Evolutionary conservation across 2,888 invertebrate species (phyloP).

Genomic region (Fragum fragum): DNA sequence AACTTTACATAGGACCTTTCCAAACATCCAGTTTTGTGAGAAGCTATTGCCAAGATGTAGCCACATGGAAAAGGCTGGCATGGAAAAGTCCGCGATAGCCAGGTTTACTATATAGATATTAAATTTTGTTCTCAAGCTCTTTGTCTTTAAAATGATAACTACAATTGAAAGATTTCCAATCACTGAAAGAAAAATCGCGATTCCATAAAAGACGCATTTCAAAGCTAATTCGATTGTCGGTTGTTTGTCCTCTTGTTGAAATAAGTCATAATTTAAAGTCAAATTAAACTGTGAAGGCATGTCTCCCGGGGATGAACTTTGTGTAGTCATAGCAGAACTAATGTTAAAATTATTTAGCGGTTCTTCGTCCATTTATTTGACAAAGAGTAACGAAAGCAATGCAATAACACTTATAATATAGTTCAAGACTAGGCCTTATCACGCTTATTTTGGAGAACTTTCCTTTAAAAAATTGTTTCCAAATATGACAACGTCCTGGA

Average conservation of each 20-base stretch:
- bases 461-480: not conserved
- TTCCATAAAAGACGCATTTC: slow-evolving; percentile 60
- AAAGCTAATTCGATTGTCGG: slow-evolving; percentile 42
- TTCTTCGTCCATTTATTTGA: not conserved
- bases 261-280: slow-evolving; percentile 30
- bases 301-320: not conserved
- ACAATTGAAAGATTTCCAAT: slow-evolving; percentile 65
- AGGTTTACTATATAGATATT: slow-evolving; percentile 72
- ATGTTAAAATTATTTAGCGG: not conserved
- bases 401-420: too few relatives aligned
- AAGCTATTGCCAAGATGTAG: slow-evolving; percentile 64
- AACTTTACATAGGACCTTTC: slow-evolving; percentile 64
- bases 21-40: slow-evolving; percentile 61
- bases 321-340: not conserved
- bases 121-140: slow-evolving; percentile 72
- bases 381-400: not conserved
- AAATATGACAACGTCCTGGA: not conserved
- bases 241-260: slow-evolving; percentile 22
- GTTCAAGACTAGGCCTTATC: not conserved
- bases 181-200: slow-evolving; percentile 55
- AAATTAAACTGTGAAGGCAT: slow-evolving; percentile 21
- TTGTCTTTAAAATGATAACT: slow-evolving; percentile 59
- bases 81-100: slow-evolving; percentile 64
- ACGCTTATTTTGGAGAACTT: not conserved
- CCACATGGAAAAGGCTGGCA: slow-evolving; percentile 70